phyloP scores from a whole-genome alignment of 2,888 invertebrate genomes.

The Dynastes grantii region DNA sequence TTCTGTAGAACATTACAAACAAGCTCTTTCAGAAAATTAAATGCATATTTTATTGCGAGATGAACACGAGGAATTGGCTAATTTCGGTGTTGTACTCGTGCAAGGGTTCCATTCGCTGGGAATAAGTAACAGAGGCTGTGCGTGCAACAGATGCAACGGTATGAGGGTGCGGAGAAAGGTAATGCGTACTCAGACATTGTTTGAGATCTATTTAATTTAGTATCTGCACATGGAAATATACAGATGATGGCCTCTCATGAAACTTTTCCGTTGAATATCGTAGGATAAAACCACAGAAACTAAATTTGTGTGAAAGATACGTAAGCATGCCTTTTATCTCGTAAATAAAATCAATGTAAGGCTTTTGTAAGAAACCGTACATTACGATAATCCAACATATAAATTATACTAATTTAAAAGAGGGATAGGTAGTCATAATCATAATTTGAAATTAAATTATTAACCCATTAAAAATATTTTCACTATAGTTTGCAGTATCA shows the following conservation, averaged over 20 bases:
- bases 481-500: no score
- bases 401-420: no score
- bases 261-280: background rate
- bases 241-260: background rate
- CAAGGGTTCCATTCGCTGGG: background rate
- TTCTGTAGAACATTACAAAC: slow-evolving; percentile 60
- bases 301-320: no score
- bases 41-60: slow-evolving; percentile 64
- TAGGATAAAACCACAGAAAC: no score
- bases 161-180: background rate
- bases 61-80: slow-evolving; percentile 53
- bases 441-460: no score
- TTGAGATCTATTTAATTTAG: slow-evolving; percentile 2
- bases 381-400: no score
- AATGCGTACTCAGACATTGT: background rate
- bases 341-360: no score
- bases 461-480: no score
- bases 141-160: slow-evolving; percentile 9
- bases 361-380: no score
- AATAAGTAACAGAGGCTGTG: background rate
- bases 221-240: background rate
- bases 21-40: slow-evolving; percentile 63
- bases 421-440: no score
- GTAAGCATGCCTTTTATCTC: no score
- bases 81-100: slow-evolving; percentile 37